Evolutionary conservation across 1,140 invertebrate genomes (phyloP).

Genomic region (Drosophila ercepeae): DNA sequence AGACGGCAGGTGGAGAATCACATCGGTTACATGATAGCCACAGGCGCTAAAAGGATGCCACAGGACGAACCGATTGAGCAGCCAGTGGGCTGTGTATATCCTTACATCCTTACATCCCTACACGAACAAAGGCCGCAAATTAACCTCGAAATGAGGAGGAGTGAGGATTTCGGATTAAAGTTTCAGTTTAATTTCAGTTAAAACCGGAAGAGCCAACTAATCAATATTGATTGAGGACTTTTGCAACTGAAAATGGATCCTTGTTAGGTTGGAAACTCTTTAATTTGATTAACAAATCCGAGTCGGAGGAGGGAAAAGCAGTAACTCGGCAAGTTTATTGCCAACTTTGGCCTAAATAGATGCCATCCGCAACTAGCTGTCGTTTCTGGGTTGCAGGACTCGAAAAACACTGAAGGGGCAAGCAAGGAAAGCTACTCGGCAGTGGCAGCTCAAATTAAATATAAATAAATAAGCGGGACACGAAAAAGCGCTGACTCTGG

Average conservation of each 20-base stretch:
- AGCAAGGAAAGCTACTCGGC: not conserved
- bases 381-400: not conserved
- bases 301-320: not conserved
- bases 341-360: not conserved
- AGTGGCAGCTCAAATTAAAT: constrained; percentile 48
- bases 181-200: no score
- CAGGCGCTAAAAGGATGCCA: not conserved
- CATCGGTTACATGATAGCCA: not conserved
- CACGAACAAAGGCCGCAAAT: constrained; percentile 39
- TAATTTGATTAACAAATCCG: no score
- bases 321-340: not conserved
- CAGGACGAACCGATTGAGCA: not conserved
- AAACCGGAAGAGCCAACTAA: no score
- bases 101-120: no score
- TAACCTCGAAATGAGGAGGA: constrained; percentile 33
- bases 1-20: not conserved
- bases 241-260: no score
- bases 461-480: constrained; percentile 59
- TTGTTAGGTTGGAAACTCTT: no score
- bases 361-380: constrained; percentile 1
- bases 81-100: not conserved
- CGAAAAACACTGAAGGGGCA: not conserved
- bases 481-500: constrained; percentile 18
- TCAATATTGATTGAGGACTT: not conserved
- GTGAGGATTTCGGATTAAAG: no score